Conservation (phyloP, 2,797 vertebrate genomes). For the Malurus leucopterus region DNA sequence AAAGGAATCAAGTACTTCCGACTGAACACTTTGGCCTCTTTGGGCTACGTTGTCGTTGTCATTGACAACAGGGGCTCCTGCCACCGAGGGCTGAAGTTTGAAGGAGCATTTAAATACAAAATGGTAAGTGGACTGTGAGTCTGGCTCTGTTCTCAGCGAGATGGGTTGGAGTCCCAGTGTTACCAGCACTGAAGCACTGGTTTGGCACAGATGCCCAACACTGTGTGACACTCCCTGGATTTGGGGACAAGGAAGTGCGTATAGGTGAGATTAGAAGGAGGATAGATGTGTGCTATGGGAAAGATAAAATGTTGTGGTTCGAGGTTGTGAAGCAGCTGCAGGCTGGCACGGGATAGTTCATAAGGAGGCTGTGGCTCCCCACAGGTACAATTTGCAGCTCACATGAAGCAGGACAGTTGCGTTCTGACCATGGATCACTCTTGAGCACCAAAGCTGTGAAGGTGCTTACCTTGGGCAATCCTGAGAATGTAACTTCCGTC, state of each 20-base stretch:
- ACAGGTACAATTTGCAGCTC: neutral
- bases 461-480: neutral
- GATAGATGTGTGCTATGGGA: fast-evolving
- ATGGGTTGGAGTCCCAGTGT: neutral
- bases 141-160: neutral
- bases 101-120: slow-evolving; percentile 82
- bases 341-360: neutral
- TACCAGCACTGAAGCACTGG: neutral
- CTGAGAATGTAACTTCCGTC: neutral
- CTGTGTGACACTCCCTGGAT: neutral
- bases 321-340: neutral
- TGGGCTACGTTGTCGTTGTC: slow-evolving; percentile 79
- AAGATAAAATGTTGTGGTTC: neutral
- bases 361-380: neutral
- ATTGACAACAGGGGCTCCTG: slow-evolving; percentile 82
- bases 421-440: neutral
- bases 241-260: neutral
- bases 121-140: slow-evolving; percentile 70
- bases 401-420: neutral
- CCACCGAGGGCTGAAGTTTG: slow-evolving; percentile 80
- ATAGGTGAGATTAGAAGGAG: neutral
- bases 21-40: slow-evolving; percentile 78
- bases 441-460: neutral
- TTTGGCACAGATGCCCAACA: neutral
- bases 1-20: slow-evolving; percentile 83